phyloP scores from a whole-genome alignment of 2,888 invertebrate species.

The Leptinotarsa tumamoca region DNA sequence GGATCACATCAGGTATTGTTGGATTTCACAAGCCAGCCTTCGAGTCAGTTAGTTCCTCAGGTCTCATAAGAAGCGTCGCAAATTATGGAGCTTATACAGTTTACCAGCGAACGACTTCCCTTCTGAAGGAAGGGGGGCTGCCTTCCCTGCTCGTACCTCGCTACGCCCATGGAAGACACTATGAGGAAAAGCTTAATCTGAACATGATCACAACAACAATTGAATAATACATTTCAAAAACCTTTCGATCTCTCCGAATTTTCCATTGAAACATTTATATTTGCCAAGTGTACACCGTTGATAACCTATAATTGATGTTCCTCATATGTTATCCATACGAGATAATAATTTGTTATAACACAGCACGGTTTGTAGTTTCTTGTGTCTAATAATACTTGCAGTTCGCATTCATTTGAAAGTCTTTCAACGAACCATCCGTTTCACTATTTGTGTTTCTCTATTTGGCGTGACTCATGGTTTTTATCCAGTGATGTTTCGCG shows the following conservation, averaged over 20 bases:
- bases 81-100: too few species aligned
- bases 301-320: neutral
- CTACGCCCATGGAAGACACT: too few species aligned
- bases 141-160: too few species aligned
- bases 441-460: constrained; percentile 35
- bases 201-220: too few species aligned
- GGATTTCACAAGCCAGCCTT: too few species aligned
- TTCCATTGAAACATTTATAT: neutral
- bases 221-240: too few species aligned
- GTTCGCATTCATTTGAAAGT: constrained; percentile 18
- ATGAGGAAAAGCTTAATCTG: too few species aligned
- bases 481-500: constrained; percentile 54
- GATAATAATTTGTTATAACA: neutral
- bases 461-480: constrained; percentile 56
- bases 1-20: too few species aligned
- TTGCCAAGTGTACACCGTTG: neutral
- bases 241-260: neutral
- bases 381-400: constrained; percentile 9
- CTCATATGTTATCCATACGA: neutral
- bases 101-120: too few species aligned
- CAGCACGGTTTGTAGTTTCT: neutral
- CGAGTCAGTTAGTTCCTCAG: too few species aligned
- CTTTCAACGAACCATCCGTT: constrained; percentile 35
- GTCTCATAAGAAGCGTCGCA: too few species aligned
- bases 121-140: too few species aligned